phyloP scores from a whole-genome alignment of 1,140 invertebrate genomes.

The Euwallacea fornicatus region DNA sequence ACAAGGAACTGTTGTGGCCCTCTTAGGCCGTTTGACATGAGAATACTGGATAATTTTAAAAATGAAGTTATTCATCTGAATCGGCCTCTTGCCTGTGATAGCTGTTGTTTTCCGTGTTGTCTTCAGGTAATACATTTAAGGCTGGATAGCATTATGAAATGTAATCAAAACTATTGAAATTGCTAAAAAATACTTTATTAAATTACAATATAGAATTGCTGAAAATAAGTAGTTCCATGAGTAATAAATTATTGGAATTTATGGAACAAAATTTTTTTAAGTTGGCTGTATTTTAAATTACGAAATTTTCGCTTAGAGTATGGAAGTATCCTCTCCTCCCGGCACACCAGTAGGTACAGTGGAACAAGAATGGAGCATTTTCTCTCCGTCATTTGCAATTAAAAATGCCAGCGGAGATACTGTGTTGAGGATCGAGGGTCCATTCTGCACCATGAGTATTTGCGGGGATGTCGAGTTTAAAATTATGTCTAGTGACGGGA shows the following conservation, averaged over 20 bases:
- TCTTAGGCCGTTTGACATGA: conserved; percentile 80
- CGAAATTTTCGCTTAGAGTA: conserved; percentile 53
- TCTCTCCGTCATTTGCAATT: conserved; percentile 76
- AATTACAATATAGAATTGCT: not conserved
- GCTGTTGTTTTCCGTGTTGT: conserved; percentile 83
- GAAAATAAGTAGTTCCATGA: not conserved
- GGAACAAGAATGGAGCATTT: conserved; percentile 83
- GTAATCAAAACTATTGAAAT: too few relatives aligned
- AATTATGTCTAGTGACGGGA: conserved; percentile 59
- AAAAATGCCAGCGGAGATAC: conserved; percentile 75
- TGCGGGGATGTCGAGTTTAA: conserved; percentile 80
- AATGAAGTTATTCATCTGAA: conserved; percentile 79
- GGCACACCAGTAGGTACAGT: conserved; percentile 75
- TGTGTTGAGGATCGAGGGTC: conserved; percentile 81
- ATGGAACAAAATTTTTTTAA: not conserved
- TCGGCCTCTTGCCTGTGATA: conserved; percentile 74
- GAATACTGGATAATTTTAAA: conserved; percentile 75
- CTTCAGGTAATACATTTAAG: conserved; percentile 64
- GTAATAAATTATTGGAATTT: too few relatives aligned
- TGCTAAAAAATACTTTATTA: too few relatives aligned
- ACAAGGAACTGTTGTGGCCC: conserved; percentile 78
- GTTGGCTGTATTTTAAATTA: not conserved
- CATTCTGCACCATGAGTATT: conserved; percentile 76
- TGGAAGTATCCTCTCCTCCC: conserved; percentile 73
- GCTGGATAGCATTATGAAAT: not conserved